Percentiles rank a stretch among this genome's conserved stretches.
phyloP scores from a whole-genome alignment of 2,888 invertebrate species.

The Eristalis arbustorum region DNA sequence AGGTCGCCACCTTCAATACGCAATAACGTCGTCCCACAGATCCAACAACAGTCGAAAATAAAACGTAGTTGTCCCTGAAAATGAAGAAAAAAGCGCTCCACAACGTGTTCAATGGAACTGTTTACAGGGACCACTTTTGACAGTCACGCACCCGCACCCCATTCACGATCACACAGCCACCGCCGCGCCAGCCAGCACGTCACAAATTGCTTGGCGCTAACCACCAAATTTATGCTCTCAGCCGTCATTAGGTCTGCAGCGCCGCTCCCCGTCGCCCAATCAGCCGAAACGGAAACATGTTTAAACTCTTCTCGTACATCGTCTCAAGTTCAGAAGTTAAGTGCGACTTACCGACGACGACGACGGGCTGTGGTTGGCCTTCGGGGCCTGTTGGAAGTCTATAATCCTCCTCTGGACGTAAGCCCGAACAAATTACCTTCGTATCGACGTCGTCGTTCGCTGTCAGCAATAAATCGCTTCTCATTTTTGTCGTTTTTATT shows the following conservation, averaged over 20 bases:
- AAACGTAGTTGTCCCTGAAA: background rate
- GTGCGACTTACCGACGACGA: conserved; percentile 6
- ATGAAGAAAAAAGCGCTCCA: background rate
- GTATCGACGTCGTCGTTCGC: background rate
- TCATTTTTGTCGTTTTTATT: background rate
- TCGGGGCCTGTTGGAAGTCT: conserved; percentile 1
- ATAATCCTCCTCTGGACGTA: background rate
- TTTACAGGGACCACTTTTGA: background rate
- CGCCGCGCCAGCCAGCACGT: background rate
- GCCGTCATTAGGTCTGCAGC: background rate
- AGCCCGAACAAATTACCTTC: background rate
- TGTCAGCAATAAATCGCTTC: background rate
- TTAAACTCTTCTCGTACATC: background rate
- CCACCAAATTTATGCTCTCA: background rate
- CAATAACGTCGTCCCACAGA: background rate
- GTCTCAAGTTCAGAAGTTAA: conserved; percentile 1
- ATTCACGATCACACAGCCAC: background rate
- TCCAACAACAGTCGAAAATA: too few species aligned
- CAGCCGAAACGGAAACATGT: background rate
- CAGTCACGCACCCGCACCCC: conserved; percentile 8
- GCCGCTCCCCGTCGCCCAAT: background rate
- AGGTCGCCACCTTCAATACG: background rate
- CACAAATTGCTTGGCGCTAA: background rate
- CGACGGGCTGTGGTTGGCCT: conserved; percentile 5
- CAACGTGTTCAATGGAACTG: background rate